These are phyloP conservation scores for Eleginops maclovinus DNA, from an alignment of 2,113 vertebrate species.

Conservation along the genomic window DNA sequence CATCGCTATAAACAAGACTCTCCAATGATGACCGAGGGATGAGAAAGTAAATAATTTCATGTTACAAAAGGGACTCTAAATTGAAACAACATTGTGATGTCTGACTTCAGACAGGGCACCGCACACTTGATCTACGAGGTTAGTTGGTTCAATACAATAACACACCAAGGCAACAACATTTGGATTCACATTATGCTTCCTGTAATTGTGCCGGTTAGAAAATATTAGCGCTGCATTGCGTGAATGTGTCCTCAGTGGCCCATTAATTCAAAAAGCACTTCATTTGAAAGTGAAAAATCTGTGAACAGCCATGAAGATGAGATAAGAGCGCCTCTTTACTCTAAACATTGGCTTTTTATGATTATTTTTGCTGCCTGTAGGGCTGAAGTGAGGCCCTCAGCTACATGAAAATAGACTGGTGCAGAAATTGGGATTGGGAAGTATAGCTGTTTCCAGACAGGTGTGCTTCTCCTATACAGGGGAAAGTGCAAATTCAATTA, in stretches of 20 bases:
- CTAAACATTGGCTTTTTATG: conserved; percentile 53
- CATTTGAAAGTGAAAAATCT: conserved; percentile 45
- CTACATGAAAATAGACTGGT: conserved; percentile 52
- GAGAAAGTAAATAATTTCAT: conserved; percentile 58
- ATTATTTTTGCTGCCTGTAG: conserved; percentile 57
- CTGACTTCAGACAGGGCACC: background rate
- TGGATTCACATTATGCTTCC: background rate
- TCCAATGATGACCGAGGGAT: conserved; percentile 45
- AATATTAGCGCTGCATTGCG: conserved; percentile 27
- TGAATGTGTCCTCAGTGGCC: conserved; percentile 16
- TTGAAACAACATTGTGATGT: conserved; percentile 47
- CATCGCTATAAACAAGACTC: conserved; percentile 57
- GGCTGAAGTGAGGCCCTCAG: conserved; percentile 43
- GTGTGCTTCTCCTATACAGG: conserved; percentile 46
- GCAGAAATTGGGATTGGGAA: conserved; percentile 58
- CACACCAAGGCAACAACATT: conserved; percentile 16
- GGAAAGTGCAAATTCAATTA: conserved; percentile 75
- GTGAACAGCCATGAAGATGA: conserved; percentile 36
- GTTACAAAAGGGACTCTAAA: conserved; percentile 25
- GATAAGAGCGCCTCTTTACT: conserved; percentile 46
- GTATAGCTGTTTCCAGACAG: conserved; percentile 53
- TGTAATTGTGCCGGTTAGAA: background rate
- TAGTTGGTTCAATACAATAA: conserved; percentile 12
- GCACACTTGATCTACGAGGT: conserved; percentile 21
- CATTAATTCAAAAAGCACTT: conserved; percentile 45